phyloP scores from a whole-genome alignment of 2,797 vertebrate genomes.

The Heteromormyrus szaboi region DNA sequence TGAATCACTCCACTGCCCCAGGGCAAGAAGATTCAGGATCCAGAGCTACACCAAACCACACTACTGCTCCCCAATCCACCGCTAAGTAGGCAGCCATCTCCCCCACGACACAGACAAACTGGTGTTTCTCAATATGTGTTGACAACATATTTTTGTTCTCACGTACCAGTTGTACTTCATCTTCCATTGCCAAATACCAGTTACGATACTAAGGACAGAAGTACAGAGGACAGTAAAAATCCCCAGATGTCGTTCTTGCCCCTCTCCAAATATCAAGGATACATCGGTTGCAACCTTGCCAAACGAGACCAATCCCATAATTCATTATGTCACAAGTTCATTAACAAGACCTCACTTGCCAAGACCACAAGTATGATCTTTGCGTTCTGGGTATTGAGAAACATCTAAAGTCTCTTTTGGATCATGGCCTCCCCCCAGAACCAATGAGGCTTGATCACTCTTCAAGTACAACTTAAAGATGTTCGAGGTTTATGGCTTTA shows the following conservation, averaged over 20 bases:
- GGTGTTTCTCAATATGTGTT: not conserved
- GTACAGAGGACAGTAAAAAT: not conserved
- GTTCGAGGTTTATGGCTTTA: not conserved
- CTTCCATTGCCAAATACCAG: not conserved
- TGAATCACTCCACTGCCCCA: not conserved
- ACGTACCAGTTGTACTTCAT: not conserved
- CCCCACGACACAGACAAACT: not conserved
- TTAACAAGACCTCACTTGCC: not conserved
- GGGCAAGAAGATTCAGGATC: not conserved
- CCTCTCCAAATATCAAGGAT: not conserved
- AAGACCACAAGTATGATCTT: not conserved
- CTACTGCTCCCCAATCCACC: not conserved
- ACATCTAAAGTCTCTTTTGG: not conserved
- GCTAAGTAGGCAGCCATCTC: not conserved
- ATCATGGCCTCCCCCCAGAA: not conserved
- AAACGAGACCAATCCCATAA: not conserved
- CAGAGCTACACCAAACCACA: not conserved
- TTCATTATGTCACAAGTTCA: not conserved
- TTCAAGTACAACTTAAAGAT: not conserved
- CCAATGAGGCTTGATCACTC: not conserved
- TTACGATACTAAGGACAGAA: not conserved
- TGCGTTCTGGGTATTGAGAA: not conserved
- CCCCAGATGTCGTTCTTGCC: not conserved
- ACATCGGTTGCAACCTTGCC: not conserved
- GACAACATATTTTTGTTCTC: not conserved